Evolutionary conservation across 2,113 vertebrate genomes (phyloP).

Genomic region (Dicentrarchus labrax): DNA sequence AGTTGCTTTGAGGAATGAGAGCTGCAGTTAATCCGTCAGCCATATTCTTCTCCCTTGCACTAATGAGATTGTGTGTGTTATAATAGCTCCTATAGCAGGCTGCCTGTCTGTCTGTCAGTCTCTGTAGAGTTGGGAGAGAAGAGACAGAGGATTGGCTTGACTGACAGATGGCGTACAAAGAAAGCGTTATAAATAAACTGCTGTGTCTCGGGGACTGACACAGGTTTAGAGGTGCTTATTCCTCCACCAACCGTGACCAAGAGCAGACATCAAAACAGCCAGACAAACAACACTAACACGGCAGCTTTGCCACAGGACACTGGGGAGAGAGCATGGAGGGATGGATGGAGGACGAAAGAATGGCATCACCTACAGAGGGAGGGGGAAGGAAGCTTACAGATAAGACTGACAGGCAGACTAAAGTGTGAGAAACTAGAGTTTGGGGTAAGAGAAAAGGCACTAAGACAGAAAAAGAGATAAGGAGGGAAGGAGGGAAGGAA

Average conservation of each 20-base stretch:
- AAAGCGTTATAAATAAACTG: constrained; percentile 80
- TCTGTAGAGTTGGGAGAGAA: constrained; percentile 62
- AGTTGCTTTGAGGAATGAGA: constrained; percentile 78
- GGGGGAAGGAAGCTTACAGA: constrained; percentile 39
- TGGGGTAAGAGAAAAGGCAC: constrained; percentile 56
- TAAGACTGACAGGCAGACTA: constrained; percentile 65
- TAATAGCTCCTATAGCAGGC: constrained; percentile 78
- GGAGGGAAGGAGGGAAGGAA: constrained; percentile 47
- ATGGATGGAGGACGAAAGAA: constrained; percentile 69
- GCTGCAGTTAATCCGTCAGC: constrained; percentile 71
- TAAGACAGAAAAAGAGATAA: constrained; percentile 50
- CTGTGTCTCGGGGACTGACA: constrained; percentile 78
- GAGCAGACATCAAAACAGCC: constrained; percentile 75
- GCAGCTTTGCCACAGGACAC: constrained; percentile 68
- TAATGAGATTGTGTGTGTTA: constrained; percentile 80
- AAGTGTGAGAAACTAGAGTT: constrained; percentile 54
- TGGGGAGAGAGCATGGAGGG: constrained; percentile 63
- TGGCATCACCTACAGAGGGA: constrained; percentile 43
- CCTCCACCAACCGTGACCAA: constrained; percentile 77
- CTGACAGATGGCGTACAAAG: constrained; percentile 79
- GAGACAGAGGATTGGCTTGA: constrained; percentile 78
- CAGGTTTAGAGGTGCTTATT: constrained; percentile 82
- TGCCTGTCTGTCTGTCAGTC: constrained; percentile 74
- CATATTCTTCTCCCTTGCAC: constrained; percentile 71
- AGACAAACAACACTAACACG: constrained; percentile 69